Evolutionary conservation across 1,140 invertebrate genomes (phyloP).

Genomic region (Leptinotarsa texana): DNA sequence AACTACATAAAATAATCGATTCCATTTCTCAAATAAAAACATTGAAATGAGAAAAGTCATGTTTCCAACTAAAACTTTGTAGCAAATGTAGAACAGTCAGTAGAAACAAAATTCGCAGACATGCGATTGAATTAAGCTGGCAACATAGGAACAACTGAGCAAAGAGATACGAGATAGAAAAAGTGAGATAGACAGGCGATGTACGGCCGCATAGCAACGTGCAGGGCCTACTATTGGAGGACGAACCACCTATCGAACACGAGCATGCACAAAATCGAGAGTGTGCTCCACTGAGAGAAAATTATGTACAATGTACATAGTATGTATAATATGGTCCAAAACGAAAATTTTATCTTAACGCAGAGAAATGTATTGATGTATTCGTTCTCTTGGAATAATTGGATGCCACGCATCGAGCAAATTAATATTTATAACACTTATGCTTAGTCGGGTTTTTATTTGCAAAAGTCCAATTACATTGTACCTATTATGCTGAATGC

Average conservation of each 20-base stretch:
- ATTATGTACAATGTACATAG: conserved; percentile 8
- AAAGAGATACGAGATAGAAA: conserved; percentile 32
- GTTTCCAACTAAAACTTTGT: too few relatives aligned
- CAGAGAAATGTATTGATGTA: background rate
- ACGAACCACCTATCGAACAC: conserved; percentile 44
- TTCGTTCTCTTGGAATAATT: background rate
- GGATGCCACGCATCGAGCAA: background rate
- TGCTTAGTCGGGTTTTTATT: background rate
- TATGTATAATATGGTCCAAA: conserved; percentile 14
- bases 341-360: conserved; percentile 1
- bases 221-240: conserved; percentile 44
- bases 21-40: too few relatives aligned
- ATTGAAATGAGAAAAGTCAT: too few relatives aligned
- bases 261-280: conserved; percentile 46
- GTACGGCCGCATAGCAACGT: conserved; percentile 50
- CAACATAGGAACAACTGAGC: conserved; percentile 33
- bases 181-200: conserved; percentile 34
- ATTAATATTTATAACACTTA: background rate
- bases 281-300: conserved; percentile 25
- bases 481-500: background rate
- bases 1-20: too few relatives aligned
- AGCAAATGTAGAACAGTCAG: background rate
- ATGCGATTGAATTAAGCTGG: conserved; percentile 11
- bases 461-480: background rate
- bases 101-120: background rate